Percentiles rank a stretch among this genome's conserved stretches.
Evolutionary conservation across 2,113 vertebrate genomes (phyloP).

Genomic region (Paramisgurnus dabryanus): DNA sequence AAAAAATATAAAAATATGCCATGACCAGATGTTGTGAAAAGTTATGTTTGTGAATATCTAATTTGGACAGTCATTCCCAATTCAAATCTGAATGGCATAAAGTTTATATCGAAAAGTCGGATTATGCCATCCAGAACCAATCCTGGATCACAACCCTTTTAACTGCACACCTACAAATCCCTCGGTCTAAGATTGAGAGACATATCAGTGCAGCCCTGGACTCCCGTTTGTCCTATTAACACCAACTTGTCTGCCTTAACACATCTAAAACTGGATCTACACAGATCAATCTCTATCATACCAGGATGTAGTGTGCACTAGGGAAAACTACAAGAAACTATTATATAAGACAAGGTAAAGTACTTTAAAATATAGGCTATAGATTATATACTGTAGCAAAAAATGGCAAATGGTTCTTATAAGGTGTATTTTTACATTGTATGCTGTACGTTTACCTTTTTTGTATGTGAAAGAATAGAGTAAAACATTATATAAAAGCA

Average conservation of each 20-base stretch:
- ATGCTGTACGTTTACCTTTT: background rate
- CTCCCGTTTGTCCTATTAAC: conserved; percentile 60
- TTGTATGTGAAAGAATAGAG: background rate
- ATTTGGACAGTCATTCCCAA: no score
- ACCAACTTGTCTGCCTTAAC: conserved; percentile 51
- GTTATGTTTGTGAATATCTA: no score
- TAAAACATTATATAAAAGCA: background rate
- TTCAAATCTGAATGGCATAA: no score
- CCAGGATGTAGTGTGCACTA: background rate
- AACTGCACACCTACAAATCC: background rate
- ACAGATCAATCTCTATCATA: conserved; percentile 47
- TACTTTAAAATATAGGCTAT: no score
- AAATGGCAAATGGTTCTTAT: background rate
- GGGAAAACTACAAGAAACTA: no score
- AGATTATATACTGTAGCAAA: no score
- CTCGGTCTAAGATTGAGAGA: conserved; percentile 45
- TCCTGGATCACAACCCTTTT: background rate
- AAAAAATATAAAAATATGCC: no score
- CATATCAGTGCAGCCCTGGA: conserved; percentile 58
- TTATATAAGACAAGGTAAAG: no score
- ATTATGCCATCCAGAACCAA: background rate
- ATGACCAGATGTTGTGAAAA: no score
- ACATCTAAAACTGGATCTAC: conserved; percentile 58
- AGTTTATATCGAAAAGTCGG: background rate
- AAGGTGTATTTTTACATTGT: background rate